Evolutionary conservation across 2,888 invertebrate species (phyloP).

Genomic region (Drosophila diplacantha): DNA sequence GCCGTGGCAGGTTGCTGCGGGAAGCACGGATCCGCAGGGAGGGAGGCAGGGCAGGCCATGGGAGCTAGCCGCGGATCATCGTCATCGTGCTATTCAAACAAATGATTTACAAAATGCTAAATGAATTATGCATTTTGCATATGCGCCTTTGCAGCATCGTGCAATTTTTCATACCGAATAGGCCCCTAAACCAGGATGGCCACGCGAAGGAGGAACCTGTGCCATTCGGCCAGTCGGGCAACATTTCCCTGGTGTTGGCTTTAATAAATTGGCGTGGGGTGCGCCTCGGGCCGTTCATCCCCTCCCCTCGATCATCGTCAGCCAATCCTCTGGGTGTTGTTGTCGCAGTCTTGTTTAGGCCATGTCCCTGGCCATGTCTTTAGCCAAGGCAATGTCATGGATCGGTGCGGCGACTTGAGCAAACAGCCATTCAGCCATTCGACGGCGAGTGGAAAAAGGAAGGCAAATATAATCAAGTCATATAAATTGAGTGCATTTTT

Average conservation of each 20-base stretch:
- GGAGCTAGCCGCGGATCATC: constrained; percentile 56
- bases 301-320: constrained; percentile 9
- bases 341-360: constrained; percentile 48
- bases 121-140: constrained; percentile 74
- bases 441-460: constrained; percentile 24
- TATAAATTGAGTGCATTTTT: constrained; percentile 71
- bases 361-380: constrained; percentile 36
- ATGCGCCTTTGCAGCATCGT: constrained; percentile 56
- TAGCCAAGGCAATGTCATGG: constrained; percentile 57
- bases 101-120: constrained; percentile 75
- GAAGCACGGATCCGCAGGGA: not conserved
- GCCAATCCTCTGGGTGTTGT: constrained; percentile 31
- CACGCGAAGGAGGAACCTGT: constrained; percentile 23
- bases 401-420: constrained; percentile 50
- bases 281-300: constrained; percentile 57
- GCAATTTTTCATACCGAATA: constrained; percentile 58
- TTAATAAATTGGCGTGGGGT: constrained; percentile 72
- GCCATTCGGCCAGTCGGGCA: constrained; percentile 25
- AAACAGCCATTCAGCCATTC: constrained; percentile 48
- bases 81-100: constrained; percentile 72
- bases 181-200: constrained; percentile 14
- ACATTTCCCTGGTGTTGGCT: constrained; percentile 62
- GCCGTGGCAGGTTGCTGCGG: constrained; percentile 55
- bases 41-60: constrained; percentile 29
- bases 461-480: constrained; percentile 69